These are phyloP conservation scores for Drosophila longiperda DNA, from an alignment of 2,888 invertebrate genomes.

Conservation along the genomic window DNA sequence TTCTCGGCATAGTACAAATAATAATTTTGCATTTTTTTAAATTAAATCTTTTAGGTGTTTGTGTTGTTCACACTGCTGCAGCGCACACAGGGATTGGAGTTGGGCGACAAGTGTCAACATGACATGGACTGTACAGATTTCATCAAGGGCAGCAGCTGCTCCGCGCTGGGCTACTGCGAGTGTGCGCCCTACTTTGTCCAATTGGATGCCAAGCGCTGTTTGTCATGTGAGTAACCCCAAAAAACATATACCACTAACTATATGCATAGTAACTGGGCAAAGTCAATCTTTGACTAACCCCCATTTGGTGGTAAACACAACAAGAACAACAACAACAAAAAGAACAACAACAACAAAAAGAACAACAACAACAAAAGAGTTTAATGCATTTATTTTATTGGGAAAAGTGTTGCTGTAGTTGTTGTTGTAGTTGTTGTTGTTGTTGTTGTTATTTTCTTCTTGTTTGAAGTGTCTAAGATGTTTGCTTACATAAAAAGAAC, in stretches of 20 bases:
- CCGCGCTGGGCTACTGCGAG: conserved; percentile 88
- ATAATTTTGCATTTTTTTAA: not conserved
- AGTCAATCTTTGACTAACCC: conserved; percentile 72
- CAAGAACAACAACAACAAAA: conserved; percentile 4
- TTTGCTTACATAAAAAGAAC: conserved; percentile 47
- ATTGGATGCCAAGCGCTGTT: conserved; percentile 91
- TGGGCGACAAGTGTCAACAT: conserved; percentile 85
- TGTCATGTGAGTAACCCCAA: conserved; percentile 90
- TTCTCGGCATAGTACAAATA: not conserved
- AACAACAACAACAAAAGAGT: not conserved
- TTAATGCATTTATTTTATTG: conserved; percentile 20
- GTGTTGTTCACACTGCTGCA: conserved; percentile 54
- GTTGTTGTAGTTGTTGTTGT: conserved; percentile 4
- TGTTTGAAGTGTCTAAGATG: conserved; percentile 19
- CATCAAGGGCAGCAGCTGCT: conserved; percentile 85
- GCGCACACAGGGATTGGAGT: conserved; percentile 63
- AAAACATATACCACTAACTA: not conserved
- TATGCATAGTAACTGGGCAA: conserved; percentile 43
- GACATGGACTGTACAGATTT: conserved; percentile 85
- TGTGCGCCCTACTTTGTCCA: conserved; percentile 93
- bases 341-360: not conserved
- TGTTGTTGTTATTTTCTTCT: no score
- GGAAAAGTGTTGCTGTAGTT: conserved; percentile 11
- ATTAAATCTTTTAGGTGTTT: conserved; percentile 47
- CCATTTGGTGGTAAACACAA: conserved; percentile 17